A percentile compares a stretch with the other conserved stretches of the same genome.
Conservation (phyloP, 1,140 invertebrate species). For the Phthorimaea operculella region DNA sequence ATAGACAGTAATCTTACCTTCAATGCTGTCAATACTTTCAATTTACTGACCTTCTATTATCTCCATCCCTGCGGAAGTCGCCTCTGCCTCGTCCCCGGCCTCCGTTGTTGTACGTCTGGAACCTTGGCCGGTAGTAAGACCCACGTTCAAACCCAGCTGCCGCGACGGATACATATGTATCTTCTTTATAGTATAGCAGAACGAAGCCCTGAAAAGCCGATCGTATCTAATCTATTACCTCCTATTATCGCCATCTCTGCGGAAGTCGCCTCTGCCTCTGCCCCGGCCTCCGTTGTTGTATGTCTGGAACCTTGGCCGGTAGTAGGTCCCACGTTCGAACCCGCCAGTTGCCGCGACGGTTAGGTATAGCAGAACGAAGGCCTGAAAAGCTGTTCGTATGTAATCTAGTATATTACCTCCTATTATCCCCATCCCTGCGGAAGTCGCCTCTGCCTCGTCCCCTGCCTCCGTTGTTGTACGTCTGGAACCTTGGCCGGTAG, state of each 20-base stretch:
- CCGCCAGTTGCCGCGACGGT: conserved; percentile 68
- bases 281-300: conserved; percentile 67
- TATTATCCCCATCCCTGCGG: conserved; percentile 69
- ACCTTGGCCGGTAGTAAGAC: conserved; percentile 80
- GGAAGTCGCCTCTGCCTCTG: conserved; percentile 70
- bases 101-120: conserved; percentile 71
- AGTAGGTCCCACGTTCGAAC: conserved; percentile 80
- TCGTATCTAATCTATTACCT: no score
- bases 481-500: conserved; percentile 79
- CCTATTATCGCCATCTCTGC: no score
- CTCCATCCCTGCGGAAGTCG: conserved; percentile 69
- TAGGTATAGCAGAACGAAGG: no score
- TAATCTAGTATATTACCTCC: no score
- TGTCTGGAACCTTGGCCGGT: conserved; percentile 77
- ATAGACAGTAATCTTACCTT: no score
- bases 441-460: conserved; percentile 70
- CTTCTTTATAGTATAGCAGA: no score
- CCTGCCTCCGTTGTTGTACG: conserved; percentile 65
- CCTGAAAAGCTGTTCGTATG: no score
- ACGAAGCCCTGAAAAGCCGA: no score
- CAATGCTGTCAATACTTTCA: no score
- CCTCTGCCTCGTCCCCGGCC: conserved; percentile 65
- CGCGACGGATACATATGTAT: conserved; percentile 57
- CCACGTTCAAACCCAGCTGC: conserved; percentile 75
- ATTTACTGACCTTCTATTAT: no score